A percentile compares a stretch with the other conserved stretches of the same genome.
Evolutionary conservation across 2,888 invertebrate genomes (phyloP).

Genomic region (Willowsia nigromaculata): DNA sequence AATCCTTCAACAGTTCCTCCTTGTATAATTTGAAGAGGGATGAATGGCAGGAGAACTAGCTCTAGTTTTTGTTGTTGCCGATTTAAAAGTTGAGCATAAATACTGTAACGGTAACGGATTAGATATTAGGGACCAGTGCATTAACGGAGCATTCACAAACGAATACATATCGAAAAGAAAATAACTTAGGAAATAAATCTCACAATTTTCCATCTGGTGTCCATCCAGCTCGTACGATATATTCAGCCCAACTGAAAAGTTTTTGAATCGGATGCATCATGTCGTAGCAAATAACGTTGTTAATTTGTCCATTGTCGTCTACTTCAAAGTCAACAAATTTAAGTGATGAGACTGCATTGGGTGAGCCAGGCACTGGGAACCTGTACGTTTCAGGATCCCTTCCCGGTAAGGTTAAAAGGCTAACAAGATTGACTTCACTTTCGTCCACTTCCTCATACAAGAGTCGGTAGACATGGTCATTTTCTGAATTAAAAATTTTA

Average conservation of each 20-base stretch:
- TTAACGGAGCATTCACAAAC: conserved; percentile 69
- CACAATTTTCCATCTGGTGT: conserved; percentile 93
- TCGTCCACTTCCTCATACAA: conserved; percentile 84
- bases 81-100: conserved; percentile 95
- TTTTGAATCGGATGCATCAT: conserved; percentile 88
- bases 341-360: conserved; percentile 93
- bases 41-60: conserved; percentile 89
- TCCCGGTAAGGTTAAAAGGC: conserved; percentile 81
- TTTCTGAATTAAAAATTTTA: conserved; percentile 66
- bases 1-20: conserved; percentile 80
- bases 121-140: conserved; percentile 96
- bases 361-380: conserved; percentile 92
- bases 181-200: conserved; percentile 80
- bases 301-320: conserved; percentile 85
- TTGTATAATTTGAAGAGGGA: conserved; percentile 42
- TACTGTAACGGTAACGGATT: conserved; percentile 89
- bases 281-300: conserved; percentile 88
- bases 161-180: neutral
- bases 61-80: conserved; percentile 92
- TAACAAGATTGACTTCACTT: conserved; percentile 92
- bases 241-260: conserved; percentile 96
- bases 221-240: conserved; percentile 97
- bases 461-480: conserved; percentile 80
- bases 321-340: conserved; percentile 84
- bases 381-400: conserved; percentile 81